Evolutionary conservation across 2,888 invertebrate genomes (phyloP).

Genomic region (Drosophila seclusa): DNA sequence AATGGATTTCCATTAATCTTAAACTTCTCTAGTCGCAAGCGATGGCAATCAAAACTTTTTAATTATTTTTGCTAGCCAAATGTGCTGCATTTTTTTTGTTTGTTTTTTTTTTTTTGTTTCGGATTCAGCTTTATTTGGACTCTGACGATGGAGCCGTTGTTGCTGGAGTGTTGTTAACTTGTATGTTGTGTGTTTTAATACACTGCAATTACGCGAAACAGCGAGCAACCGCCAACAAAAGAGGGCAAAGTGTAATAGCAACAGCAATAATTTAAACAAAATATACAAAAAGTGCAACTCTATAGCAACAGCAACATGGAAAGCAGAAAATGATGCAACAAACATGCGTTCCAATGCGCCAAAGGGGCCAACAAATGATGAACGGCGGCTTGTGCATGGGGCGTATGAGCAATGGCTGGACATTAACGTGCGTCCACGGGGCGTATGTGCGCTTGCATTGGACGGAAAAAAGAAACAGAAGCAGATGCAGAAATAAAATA

Average conservation of each 20-base stretch:
- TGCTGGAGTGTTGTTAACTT: slow-evolving; percentile 53
- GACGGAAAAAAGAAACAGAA: slow-evolving; percentile 1
- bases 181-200: slow-evolving; percentile 61
- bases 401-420: slow-evolving; percentile 68
- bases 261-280: slow-evolving; percentile 51
- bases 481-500: not conserved
- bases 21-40: slow-evolving; percentile 39
- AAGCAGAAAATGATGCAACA: slow-evolving; percentile 26
- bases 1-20: slow-evolving; percentile 48
- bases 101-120: not conserved
- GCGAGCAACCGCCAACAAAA: slow-evolving; percentile 23
- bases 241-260: slow-evolving; percentile 50
- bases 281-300: slow-evolving; percentile 26
- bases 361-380: slow-evolving; percentile 57
- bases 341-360: slow-evolving; percentile 42
- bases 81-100: slow-evolving; percentile 29
- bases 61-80: slow-evolving; percentile 63
- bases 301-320: slow-evolving; percentile 8
- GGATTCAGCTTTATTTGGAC: slow-evolving; percentile 12
- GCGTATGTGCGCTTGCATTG: slow-evolving; percentile 54
- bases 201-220: slow-evolving; percentile 58
- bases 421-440: slow-evolving; percentile 62
- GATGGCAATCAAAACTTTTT: slow-evolving; percentile 67
- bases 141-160: slow-evolving; percentile 8
- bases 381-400: slow-evolving; percentile 50